Conservation (phyloP, 2,113 vertebrate species). For the Bubo bubo region DNA sequence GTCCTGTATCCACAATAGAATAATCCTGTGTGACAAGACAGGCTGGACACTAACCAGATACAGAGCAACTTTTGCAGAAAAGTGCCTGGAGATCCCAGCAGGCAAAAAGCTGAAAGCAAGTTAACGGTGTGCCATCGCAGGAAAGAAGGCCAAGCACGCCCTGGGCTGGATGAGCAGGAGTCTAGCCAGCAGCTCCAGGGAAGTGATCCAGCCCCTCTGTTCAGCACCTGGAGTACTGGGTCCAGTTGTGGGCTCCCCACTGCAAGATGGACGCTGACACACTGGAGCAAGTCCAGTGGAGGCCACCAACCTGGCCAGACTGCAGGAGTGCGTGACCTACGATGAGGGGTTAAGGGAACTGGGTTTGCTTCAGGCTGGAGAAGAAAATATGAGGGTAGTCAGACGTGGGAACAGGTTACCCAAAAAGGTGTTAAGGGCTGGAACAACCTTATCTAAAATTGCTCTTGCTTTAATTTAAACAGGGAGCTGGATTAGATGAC, state of each 20-base stretch:
- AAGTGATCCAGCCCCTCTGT: neutral
- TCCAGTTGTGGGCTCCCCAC: accelerated
- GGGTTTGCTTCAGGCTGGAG: neutral
- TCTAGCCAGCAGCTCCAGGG: neutral
- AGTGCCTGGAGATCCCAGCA: neutral
- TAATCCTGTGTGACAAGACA: neutral
- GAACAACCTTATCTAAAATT: neutral
- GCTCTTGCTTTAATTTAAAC: neutral
- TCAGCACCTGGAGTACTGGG: neutral
- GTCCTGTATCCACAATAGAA: neutral
- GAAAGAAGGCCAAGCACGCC: neutral
- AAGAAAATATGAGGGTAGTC: neutral
- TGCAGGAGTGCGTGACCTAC: neutral
- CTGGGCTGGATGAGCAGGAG: neutral
- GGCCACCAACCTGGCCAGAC: neutral
- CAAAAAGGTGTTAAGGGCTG: neutral
- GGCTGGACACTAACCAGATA: accelerated
- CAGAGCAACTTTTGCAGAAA: neutral
- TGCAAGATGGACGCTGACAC: neutral
- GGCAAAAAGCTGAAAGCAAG: accelerated
- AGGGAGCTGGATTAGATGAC: neutral
- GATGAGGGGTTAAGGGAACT: accelerated
- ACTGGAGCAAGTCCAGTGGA: neutral
- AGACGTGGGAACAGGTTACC: neutral
- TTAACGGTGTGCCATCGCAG: accelerated